phyloP scores from a whole-genome alignment of 2,113 vertebrate species.

The Urocitellus parryii region DNA sequence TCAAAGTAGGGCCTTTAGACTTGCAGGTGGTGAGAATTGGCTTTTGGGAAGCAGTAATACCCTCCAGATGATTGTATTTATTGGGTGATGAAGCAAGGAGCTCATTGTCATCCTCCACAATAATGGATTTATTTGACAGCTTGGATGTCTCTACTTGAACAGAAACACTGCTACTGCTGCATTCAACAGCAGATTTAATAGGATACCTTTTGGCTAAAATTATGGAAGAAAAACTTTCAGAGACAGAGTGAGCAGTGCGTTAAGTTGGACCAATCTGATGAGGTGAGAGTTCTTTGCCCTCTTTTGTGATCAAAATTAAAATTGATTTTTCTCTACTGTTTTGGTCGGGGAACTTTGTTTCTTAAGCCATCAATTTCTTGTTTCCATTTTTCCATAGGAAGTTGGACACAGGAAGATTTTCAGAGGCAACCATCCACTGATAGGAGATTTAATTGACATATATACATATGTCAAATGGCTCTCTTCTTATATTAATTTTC shows the following conservation, averaged over 20 bases:
- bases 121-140: constrained; percentile 47
- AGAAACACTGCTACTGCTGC: background rate
- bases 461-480: too few relatives aligned
- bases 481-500: background rate
- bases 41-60: background rate
- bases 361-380: background rate
- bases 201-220: constrained; percentile 68
- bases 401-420: constrained; percentile 58
- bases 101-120: constrained; percentile 48
- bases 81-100: background rate
- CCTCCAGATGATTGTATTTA: background rate
- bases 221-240: constrained; percentile 69
- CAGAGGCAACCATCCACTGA: background rate
- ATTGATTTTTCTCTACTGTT: constrained; percentile 73
- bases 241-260: background rate
- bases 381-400: constrained; percentile 51
- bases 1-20: constrained; percentile 33
- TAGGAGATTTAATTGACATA: background rate
- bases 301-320: constrained; percentile 74
- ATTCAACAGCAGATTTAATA: constrained; percentile 67
- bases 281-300: constrained; percentile 45
- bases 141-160: constrained; percentile 7
- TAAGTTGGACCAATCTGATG: constrained; percentile 54
- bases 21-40: constrained; percentile 36
- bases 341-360: constrained; percentile 53